A percentile compares a stretch with the other conserved stretches of the same genome.
Conservation (phyloP, 2,113 vertebrate species). For the Platichthys stellatus region DNA sequence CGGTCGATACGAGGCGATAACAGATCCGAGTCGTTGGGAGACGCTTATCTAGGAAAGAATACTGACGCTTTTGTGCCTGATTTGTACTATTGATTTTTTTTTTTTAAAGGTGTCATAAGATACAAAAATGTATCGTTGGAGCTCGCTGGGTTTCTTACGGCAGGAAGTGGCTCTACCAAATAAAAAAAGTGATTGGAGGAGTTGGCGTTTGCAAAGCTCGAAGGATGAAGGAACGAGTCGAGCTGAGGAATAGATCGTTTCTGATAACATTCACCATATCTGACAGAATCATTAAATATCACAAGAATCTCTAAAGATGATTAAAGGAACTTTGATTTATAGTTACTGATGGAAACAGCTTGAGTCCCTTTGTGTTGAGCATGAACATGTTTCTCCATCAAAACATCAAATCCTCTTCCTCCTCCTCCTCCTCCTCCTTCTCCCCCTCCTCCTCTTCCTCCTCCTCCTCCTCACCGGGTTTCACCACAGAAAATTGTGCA, state of each 20-base stretch:
- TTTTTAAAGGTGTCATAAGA: slow-evolving; percentile 4
- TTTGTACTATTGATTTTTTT: slow-evolving; percentile 30
- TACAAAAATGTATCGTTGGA: slow-evolving; percentile 4
- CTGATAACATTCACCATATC: too few relatives aligned
- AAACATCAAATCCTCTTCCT: not conserved
- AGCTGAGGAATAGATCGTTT: too few relatives aligned
- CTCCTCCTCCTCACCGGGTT: not conserved
- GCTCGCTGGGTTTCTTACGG: not conserved
- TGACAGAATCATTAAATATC: too few relatives aligned
- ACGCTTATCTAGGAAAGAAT: slow-evolving; percentile 28
- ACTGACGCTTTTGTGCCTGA: not conserved
- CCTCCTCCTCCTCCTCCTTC: too few relatives aligned
- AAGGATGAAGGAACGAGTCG: too few relatives aligned
- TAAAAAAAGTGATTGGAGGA: too few relatives aligned
- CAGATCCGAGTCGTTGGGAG: slow-evolving; percentile 1
- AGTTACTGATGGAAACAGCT: too few relatives aligned
- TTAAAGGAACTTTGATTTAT: too few relatives aligned
- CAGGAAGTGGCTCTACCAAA: too few relatives aligned
- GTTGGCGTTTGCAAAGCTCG: too few relatives aligned
- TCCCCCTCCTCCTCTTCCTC: not conserved
- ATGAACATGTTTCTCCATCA: not conserved
- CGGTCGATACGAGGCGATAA: slow-evolving; percentile 17
- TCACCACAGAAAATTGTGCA: slow-evolving; percentile 24
- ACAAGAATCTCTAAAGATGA: too few relatives aligned
- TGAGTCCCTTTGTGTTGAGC: not conserved